These are phyloP conservation scores for Rhagonycha lutea DNA, from an alignment of 2,888 invertebrate genomes.

Conservation along the genomic window DNA sequence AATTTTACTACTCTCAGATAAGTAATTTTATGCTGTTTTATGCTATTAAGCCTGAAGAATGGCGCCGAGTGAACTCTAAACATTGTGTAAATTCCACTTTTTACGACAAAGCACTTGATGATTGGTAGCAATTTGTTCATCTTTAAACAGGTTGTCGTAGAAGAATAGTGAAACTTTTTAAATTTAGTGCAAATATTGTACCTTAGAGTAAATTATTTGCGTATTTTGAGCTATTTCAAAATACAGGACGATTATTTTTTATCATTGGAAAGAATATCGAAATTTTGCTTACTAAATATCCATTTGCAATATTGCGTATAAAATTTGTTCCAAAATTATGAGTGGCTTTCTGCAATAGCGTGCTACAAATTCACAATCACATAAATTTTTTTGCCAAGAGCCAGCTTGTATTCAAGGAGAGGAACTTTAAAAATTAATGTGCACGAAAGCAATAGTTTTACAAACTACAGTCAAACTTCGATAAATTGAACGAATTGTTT, in stretches of 20 bases:
- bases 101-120: constrained; percentile 12
- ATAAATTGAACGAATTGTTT: no score
- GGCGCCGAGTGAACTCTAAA: constrained; percentile 12
- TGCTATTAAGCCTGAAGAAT: constrained; percentile 4
- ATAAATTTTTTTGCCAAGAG: no score
- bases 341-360: no score
- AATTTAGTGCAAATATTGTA: background rate
- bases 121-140: constrained; percentile 20
- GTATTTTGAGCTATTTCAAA: background rate
- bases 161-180: background rate
- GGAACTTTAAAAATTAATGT: background rate
- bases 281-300: no score
- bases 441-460: background rate
- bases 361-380: no score
- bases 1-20: background rate
- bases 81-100: constrained; percentile 7
- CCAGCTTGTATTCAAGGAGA: no score
- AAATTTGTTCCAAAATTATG: no score
- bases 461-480: no score
- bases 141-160: constrained; percentile 6
- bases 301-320: no score
- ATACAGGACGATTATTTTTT: no score
- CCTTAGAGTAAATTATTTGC: background rate
- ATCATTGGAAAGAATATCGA: no score
- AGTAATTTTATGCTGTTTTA: constrained; percentile 1